Evolutionary conservation across 2,797 vertebrate genomes (phyloP), one percentile per base, ranked within the genome.

Genomic region (Acipenser ruthenus): DNA sequence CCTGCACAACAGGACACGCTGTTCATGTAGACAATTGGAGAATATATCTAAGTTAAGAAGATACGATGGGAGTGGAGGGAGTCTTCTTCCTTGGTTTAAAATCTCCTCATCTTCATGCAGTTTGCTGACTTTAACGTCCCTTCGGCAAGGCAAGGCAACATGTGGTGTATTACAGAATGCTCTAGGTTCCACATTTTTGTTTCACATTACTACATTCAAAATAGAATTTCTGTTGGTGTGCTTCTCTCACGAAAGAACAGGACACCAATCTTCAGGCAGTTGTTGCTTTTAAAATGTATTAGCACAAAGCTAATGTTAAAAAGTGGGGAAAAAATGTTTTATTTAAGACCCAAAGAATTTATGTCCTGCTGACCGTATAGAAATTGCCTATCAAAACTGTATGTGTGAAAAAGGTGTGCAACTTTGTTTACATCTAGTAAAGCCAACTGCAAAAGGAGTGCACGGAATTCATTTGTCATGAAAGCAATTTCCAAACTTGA

Each of bases 1-100:
- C 91, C 93, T 96, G 92, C 95, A 94, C 91, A 94, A 89, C 83
- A 87, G 86, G 82, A 89, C 81, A 89, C 92, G 92, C 88, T 84
- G 4, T 37, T 37, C 23, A 37, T 37, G 23, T 37, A 80, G 66
- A 68, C 81, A 73, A 75, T 37, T 73, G 80, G 72, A 72, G 74
- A 80, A 65, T 73, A 83, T 71, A 67, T 80, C 80, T 82, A 10
- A 58, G 55, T 78, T 77, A 75, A 80, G 72, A 77, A 67, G 71
- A 76, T 2, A 37, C 75, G 11, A 12, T 10, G 75, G 74, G 73
- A 70, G 75, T 81, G 74, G 74, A 80, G 85, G 84, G 79, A 77
- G 79, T 86, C 77, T 83, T 86, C 81, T 79, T 77, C 67, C 80
- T 70, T 71, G 74, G 78, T 83, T 82, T 76, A 70, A 75, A 80